Conservation (phyloP, 2,888 invertebrate species). For the Lutraria lutraria region DNA sequence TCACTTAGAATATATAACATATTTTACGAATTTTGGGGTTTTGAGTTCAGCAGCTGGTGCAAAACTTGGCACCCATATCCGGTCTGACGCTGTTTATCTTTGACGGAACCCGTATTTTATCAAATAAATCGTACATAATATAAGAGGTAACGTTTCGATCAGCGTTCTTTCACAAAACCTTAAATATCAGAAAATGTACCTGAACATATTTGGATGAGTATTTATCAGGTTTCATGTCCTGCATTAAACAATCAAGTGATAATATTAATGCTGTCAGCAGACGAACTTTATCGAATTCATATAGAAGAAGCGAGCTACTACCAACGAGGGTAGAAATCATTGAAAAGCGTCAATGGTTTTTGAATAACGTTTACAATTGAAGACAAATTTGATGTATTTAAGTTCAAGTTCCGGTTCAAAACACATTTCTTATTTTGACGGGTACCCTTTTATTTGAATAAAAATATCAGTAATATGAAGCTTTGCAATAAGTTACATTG, state of each 20-base stretch:
- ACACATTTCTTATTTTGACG: conserved; percentile 13
- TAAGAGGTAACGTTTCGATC: too few relatives aligned
- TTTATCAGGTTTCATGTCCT: too few relatives aligned
- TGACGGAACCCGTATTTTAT: too few relatives aligned
- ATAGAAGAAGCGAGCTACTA: background rate
- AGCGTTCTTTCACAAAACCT: too few relatives aligned
- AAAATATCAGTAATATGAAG: background rate
- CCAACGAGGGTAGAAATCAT: background rate
- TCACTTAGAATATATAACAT: too few relatives aligned
- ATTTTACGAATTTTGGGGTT: too few relatives aligned
- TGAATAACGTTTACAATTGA: background rate
- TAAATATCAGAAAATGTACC: too few relatives aligned
- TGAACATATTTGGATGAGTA: too few relatives aligned
- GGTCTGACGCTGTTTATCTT: too few relatives aligned
- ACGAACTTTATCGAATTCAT: background rate
- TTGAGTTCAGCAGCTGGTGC: too few relatives aligned
- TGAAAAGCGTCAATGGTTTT: background rate
- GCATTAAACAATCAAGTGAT: background rate
- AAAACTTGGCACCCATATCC: too few relatives aligned
- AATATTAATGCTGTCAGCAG: background rate
- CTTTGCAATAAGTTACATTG: conserved; percentile 13
- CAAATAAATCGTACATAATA: too few relatives aligned
- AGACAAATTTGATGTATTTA: background rate
- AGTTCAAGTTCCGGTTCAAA: background rate
- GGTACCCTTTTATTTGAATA: background rate